Evolutionary conservation across 2,113 vertebrate genomes (phyloP), one percentile per base, ranked within the genome.

Genomic region (Periophthalmodon schlosseri): DNA sequence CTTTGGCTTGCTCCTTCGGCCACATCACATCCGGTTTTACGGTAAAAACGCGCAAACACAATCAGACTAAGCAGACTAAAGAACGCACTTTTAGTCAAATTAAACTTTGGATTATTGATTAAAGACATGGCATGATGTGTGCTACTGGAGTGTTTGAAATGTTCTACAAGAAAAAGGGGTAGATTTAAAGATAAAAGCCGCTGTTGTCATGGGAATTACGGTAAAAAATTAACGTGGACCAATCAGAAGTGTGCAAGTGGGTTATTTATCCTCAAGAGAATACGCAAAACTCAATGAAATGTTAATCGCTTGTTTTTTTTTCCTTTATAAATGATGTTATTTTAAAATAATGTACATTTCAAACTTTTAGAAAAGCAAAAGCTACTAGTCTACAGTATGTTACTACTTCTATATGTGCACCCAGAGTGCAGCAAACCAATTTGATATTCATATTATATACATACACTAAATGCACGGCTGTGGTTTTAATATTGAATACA

Each of bases 1-100:
- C 91, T 92, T 91, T 88, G 91, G 91, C 91, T 93, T 89, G 92
- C 78, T 93, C 83, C 56, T 54, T 77, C 54, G 79, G 93, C 93
- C 93, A 94, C 93, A 81, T 95, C 94, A 95, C 77, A 86, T 95
- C 94, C 94, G 94, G 89, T 67, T 72, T 12, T 64, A 24, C 12
- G 80, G 81, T 75, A 87, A 80, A 65, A 68, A 50, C 11, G 21
- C 2, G 3, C 44, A 24, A 11, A 1, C 3, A 44, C 13, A 64
- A 33, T 61, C 18, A 9, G 9, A 10, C 5, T 65, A 39, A 5
- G 39, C 2, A 2, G 2, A 34, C 15, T 1, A n/a, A n/a, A 39
- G 1, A 20, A 20, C 34, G 34, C 23, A 4, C 14, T 13, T 13
- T 20, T 39, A 2, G 2, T n/a, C 34, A 20, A 1, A 5, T 21